Evolutionary conservation across 2,113 vertebrate species (phyloP).

Genomic region (Boulengeromyrus knoepffleri): DNA sequence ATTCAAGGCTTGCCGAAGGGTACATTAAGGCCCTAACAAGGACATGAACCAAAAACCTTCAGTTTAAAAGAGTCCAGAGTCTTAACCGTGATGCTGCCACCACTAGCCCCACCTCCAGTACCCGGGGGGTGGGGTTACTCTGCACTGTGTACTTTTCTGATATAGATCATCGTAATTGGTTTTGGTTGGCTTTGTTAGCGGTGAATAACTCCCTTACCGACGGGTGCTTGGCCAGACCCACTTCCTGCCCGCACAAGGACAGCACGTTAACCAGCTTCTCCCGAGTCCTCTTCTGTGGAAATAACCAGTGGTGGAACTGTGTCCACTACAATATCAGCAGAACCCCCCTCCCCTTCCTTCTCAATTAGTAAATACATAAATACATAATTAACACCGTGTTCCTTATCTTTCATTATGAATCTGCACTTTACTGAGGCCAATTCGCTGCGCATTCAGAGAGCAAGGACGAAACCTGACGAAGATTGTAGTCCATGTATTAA

Average conservation of each 20-base stretch:
- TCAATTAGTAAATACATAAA: too few relatives aligned
- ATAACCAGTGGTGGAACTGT: not conserved
- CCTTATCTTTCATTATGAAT: too few relatives aligned
- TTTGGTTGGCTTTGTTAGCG: not conserved
- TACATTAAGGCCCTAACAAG: not conserved
- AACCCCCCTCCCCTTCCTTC: too few relatives aligned
- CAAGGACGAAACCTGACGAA: too few relatives aligned
- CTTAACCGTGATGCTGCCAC: not conserved
- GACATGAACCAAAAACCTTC: not conserved
- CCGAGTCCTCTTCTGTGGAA: constrained; percentile 83
- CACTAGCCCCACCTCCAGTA: not conserved
- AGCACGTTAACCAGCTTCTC: constrained; percentile 95
- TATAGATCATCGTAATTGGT: not conserved
- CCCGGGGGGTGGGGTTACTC: not conserved
- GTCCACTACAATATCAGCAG: too few relatives aligned
- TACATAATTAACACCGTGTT: too few relatives aligned
- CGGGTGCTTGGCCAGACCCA: constrained; percentile 94
- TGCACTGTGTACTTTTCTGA: not conserved
- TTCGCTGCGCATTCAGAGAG: too few relatives aligned
- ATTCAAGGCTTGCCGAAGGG: not conserved
- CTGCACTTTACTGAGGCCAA: too few relatives aligned
- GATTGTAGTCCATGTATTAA: too few relatives aligned
- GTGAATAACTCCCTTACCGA: constrained; percentile 70
- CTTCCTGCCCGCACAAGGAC: constrained; percentile 93
- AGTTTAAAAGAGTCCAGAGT: not conserved